phyloP scores from a whole-genome alignment of 1,140 invertebrate species.

The Nixonia krombeini region DNA sequence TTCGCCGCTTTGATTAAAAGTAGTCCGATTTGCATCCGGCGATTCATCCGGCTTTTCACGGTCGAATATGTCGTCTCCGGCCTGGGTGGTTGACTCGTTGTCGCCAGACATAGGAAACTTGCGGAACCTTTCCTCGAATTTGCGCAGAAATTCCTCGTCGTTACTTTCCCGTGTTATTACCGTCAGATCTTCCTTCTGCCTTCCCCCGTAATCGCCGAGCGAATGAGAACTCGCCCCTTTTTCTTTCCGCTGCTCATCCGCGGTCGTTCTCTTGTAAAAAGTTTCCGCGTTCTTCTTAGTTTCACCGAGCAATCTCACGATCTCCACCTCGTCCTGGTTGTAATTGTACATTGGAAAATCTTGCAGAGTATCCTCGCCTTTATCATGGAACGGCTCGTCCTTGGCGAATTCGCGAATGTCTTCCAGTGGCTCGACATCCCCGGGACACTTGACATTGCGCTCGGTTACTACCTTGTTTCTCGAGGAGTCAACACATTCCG shows the following conservation, averaged over 20 bases:
- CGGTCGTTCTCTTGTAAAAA: background rate
- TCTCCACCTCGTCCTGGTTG: conserved; percentile 66
- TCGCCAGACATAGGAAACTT: conserved; percentile 4
- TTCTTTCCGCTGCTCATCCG: background rate
- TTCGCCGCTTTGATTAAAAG: background rate
- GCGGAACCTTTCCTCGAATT: conserved; percentile 57
- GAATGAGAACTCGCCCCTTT: conserved; percentile 10
- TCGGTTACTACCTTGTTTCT: too few species aligned
- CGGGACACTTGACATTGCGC: background rate
- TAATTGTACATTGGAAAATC: conserved; percentile 56
- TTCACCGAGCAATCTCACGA: conserved; percentile 65
- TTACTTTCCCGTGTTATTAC: conserved; percentile 54
- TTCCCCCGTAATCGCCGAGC: conserved; percentile 25
- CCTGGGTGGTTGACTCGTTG: background rate
- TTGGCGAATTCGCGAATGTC: too few species aligned
- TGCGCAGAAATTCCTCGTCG: conserved; percentile 57
- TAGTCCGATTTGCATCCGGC: conserved; percentile 3
- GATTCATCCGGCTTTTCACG: conserved; percentile 31
- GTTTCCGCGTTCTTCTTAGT: background rate
- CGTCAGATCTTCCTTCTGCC: conserved; percentile 41
- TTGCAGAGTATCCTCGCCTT: conserved; percentile 53
- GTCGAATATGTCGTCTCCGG: background rate
- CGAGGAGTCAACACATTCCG: background rate
- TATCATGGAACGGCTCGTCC: conserved; percentile 11
- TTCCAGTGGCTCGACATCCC: too few species aligned